These are phyloP conservation scores for Nephotettix cincticeps DNA, from an alignment of 1,140 invertebrate species.

Conservation along the genomic window DNA sequence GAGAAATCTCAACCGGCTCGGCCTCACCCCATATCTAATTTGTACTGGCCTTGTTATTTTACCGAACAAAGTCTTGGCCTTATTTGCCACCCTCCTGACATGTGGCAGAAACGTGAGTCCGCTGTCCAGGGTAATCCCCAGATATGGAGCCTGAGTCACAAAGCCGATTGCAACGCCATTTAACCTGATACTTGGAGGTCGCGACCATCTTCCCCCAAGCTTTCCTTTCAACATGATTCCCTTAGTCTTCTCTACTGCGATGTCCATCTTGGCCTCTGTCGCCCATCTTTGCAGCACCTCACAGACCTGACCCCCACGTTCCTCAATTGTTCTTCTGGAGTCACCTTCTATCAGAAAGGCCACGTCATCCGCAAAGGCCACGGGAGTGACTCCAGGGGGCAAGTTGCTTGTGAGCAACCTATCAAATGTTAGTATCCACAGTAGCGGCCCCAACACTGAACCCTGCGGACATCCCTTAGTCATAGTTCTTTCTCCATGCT, in stretches of 20 bases:
- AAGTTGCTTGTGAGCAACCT: neutral
- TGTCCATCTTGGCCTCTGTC: neutral
- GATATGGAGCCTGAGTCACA: neutral
- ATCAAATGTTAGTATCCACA: neutral
- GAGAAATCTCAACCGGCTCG: neutral
- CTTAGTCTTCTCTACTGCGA: neutral
- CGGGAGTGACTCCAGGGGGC: neutral
- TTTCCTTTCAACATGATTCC: neutral
- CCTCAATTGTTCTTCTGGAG: neutral
- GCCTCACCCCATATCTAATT: neutral
- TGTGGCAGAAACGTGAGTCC: neutral
- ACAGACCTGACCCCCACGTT: neutral
- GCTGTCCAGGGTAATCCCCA: neutral
- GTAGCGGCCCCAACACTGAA: neutral
- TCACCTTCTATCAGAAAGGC: neutral
- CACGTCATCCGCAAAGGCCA: neutral
- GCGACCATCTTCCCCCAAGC: neutral
- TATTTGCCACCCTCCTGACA: neutral
- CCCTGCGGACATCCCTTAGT: neutral
- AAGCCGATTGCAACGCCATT: neutral
- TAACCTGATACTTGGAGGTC: neutral
- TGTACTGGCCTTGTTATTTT: neutral
- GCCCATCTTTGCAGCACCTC: neutral
- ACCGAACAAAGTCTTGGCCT: neutral
- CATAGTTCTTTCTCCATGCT: neutral